phyloP scores from a whole-genome alignment of 1,140 invertebrate genomes.

The Trypoxylus dichotomus region DNA sequence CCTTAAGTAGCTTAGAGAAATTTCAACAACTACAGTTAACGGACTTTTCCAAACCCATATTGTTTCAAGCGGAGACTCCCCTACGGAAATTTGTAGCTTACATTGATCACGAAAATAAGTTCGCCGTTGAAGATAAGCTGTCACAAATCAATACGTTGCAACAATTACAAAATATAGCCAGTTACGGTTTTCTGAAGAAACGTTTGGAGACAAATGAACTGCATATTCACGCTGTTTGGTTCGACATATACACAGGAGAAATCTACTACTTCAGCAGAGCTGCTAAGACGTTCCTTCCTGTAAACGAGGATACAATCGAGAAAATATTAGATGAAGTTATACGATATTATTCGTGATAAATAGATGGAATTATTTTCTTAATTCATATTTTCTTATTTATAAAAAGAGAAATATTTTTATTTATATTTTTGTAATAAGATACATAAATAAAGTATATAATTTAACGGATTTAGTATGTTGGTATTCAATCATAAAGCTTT shows the following conservation, averaged over 20 bases:
- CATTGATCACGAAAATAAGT: slow-evolving; percentile 91
- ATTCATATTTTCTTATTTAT: neutral
- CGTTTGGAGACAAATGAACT: slow-evolving; percentile 79
- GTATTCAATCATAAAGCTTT: too few relatives aligned
- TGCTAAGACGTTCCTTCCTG: slow-evolving; percentile 79
- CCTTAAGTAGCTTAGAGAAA: slow-evolving; percentile 76
- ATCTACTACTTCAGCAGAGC: slow-evolving; percentile 91
- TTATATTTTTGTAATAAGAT: neutral
- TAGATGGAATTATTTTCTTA: neutral
- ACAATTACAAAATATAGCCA: slow-evolving; percentile 92
- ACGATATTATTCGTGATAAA: slow-evolving; percentile 73
- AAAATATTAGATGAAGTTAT: slow-evolving; percentile 74
- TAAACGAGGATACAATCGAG: slow-evolving; percentile 79
- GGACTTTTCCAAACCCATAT: slow-evolving; percentile 72
- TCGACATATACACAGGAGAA: slow-evolving; percentile 95
- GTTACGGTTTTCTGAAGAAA: slow-evolving; percentile 89
- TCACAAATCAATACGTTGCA: slow-evolving; percentile 94
- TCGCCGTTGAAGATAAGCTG: slow-evolving; percentile 86
- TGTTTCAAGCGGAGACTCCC: slow-evolving; percentile 85
- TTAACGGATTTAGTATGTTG: too few relatives aligned
- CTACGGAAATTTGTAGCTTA: slow-evolving; percentile 87
- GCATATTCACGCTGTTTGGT: slow-evolving; percentile 93
- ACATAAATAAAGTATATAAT: neutral
- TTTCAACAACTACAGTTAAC: slow-evolving; percentile 74
- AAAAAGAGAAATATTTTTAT: neutral